Base-by-base conservation (phyloP, 1,140 invertebrate genomes). In the Drosophila nannoptera region DNA sequence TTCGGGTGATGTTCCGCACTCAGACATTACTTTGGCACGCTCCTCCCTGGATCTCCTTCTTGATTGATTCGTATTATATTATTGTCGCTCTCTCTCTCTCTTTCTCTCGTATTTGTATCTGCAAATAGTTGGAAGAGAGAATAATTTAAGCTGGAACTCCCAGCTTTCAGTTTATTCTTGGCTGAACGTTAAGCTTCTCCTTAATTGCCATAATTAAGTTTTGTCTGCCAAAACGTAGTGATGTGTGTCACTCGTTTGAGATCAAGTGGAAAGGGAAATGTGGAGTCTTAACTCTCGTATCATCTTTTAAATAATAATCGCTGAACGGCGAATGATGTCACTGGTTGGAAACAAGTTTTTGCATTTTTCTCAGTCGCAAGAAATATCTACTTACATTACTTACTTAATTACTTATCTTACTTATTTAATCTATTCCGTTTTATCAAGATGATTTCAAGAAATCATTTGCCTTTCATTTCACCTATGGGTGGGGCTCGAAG, bases 131-230 rank as follows among this genome's bases (percentile, higher is more conserved):
- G n/a, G n/a, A n/a, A n/a, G n/a, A n/a, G n/a, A n/a, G n/a, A 31
- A 31, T 31, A 29, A 22, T 11, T 54, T 38, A 22, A 50, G 55
- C 45, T 31, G 50, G 33, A 32, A 36, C 68, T 50, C 38, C 55
- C 62, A 61, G 50, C 50, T 64, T 75, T 70, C 52, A 59, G 60
- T 22, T 55, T 60, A 54, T 42, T 46, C 11, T 45, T n/a, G n/a
- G 40, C 11, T 42, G 29, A 12, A 40, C 40, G 62, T 55, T 54
- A 33, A 40, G 36, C 61, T 59, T 70, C 59, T 48, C 56, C 64
- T 45, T 67, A 71, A 71, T 71, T 71, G 63, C 55, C 40, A 66
- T 71, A 66, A 71, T 71, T 71, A 71, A 67, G 64, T 65, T 56
- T 52, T 58, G 46, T 53, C 59, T 67, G 55, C 55, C 63, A 59